Evolutionary conservation across 2,113 vertebrate genomes (phyloP), one percentile per base, ranked within the genome.

Genomic region (Erythrolamprus reginae): DNA sequence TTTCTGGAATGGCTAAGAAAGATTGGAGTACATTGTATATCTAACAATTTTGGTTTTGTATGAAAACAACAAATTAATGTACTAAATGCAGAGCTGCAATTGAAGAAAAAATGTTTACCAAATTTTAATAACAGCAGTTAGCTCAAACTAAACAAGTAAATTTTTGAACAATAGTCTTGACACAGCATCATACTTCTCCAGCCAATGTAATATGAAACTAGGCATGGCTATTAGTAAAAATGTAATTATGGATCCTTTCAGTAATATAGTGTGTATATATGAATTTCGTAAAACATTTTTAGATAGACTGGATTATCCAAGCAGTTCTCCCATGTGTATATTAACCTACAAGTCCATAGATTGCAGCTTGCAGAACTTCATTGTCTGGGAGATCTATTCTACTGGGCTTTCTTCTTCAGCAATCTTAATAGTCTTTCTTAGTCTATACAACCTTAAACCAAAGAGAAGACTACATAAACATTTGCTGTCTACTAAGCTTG

Each of bases 81-180:
- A 93, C 92, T 93, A 21, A 94, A 93, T 93, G 84, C 61, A 70
- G 89, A 92, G 88, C 94, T 96, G 93, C 91, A 90, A 88, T 92
- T 92, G 89, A 94, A 95, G 93, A 94, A 95, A 94, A 92, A 93
- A 85, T 92, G 90, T 87, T 88, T 93, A 96, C 95, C 91, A 94
- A 92, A 89, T 90, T 89, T 91, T 94, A 87, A 86, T 90, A 83
- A 89, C 92, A 92, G 87, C 93, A 92, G 82, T 89, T 52, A 0
- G 4, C 91, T 65, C 0, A 23, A 0, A 93, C 91, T 94, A 10
- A 45, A 28, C 82, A 88, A 91, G 93, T 89, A 88, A 88, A 92
- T 51, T 88, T 92, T 93, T 95, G 93, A 96, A 52, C 91, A 93
- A 92, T 53, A 0, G 65, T 89, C 61, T 84, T 84, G 13, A 0